phyloP scores from a whole-genome alignment of 2,113 vertebrate species.

The Callaeas wilsoni region DNA sequence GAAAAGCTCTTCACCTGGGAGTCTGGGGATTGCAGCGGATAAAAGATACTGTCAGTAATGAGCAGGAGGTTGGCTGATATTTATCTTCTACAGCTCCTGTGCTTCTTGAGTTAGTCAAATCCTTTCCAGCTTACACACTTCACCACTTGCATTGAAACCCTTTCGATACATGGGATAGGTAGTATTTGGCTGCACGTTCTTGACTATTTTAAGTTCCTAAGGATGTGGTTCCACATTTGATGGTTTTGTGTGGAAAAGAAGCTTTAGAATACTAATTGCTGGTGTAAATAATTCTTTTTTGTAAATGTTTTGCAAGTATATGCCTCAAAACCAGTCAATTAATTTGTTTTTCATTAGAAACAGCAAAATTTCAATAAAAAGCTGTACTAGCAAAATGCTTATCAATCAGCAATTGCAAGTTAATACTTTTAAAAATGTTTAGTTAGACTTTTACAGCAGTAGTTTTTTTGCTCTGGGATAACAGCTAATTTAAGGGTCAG shows the following conservation, averaged over 20 bases:
- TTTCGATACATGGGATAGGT: neutral
- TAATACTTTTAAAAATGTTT: neutral
- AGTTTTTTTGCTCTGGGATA: neutral
- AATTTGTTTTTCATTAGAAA: neutral
- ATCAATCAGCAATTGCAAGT: neutral
- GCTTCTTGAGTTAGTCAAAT: neutral
- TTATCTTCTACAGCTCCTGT: neutral
- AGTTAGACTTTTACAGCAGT: neutral
- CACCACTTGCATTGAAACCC: neutral
- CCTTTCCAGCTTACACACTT: neutral
- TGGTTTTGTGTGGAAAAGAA: neutral
- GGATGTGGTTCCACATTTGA: neutral
- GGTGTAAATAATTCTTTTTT: neutral
- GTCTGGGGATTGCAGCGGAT: neutral
- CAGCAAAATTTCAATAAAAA: neutral
- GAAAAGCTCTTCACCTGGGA: neutral
- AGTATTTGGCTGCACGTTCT: neutral
- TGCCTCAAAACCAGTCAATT: neutral
- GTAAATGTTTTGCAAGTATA: neutral
- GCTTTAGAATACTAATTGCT: neutral
- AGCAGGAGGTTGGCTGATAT: neutral
- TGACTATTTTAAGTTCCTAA: neutral
- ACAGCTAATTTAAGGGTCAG: neutral
- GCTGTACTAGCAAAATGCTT: neutral
- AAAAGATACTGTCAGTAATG: neutral